Percentiles rank a stretch among this genome's conserved stretches.
phyloP scores from a whole-genome alignment of 1,140 invertebrate genomes.

The Spodoptera frugiperda region DNA sequence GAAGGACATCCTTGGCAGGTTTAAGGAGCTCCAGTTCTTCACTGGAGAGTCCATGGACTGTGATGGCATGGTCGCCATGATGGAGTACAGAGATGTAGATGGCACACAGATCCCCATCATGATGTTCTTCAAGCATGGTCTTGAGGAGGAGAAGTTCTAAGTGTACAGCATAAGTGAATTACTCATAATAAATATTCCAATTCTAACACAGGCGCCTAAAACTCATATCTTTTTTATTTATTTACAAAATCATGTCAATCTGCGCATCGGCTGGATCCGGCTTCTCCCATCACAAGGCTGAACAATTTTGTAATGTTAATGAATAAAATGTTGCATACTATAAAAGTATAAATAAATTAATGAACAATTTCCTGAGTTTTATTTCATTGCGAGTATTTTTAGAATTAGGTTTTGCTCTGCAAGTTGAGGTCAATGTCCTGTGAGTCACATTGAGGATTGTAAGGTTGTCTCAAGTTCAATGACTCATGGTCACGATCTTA shows the following conservation, averaged over 20 bases:
- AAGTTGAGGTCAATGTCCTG: neutral
- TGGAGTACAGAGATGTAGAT: constrained; percentile 97
- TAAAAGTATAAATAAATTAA: constrained; percentile 76
- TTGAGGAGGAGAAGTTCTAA: constrained; percentile 98
- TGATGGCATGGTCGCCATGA: constrained; percentile 96
- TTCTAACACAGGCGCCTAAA: constrained; percentile 70
- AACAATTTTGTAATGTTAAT: constrained; percentile 79
- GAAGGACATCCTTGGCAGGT: constrained; percentile 96
- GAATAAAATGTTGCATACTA: constrained; percentile 77
- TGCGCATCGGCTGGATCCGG: constrained; percentile 66
- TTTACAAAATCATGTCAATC: constrained; percentile 79
- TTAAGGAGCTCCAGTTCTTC: constrained; percentile 98
- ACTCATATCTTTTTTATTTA: constrained; percentile 79
- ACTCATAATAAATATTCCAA: constrained; percentile 64
- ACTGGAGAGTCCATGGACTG: constrained; percentile 98
- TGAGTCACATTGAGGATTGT: constrained; percentile 21
- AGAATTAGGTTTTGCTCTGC: neutral
- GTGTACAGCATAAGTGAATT: constrained; percentile 65
- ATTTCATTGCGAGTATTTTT: neutral
- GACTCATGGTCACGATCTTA: neutral
- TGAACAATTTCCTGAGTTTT: constrained; percentile 59
- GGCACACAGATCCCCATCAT: constrained; percentile 93
- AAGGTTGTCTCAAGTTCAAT: constrained; percentile 2
- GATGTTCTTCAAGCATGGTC: constrained; percentile 98
- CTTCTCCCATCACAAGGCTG: constrained; percentile 81